Percentiles rank a stretch among this genome's conserved stretches.
These are phyloP conservation scores for Danio choprae DNA, from an alignment of 2,797 vertebrate genomes.

Conservation along the genomic window DNA sequence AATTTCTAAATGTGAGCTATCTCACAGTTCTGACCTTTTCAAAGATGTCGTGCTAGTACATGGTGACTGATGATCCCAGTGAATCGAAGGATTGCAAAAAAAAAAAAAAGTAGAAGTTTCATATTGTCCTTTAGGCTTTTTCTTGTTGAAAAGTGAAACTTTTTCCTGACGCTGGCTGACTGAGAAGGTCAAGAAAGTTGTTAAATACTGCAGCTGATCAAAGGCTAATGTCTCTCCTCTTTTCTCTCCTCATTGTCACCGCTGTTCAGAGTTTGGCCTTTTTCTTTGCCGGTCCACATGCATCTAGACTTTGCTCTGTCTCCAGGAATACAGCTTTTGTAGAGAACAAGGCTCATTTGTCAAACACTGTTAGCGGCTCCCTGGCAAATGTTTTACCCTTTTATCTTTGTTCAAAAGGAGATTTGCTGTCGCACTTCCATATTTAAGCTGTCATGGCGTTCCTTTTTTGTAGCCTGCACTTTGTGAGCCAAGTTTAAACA, in stretches of 20 bases:
- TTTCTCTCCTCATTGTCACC: constrained; percentile 29
- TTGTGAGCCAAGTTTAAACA: constrained; percentile 55
- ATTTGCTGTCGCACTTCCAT: constrained; percentile 52
- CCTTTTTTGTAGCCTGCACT: constrained; percentile 36
- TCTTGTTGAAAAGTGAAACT: constrained; percentile 7
- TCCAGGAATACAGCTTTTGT: constrained; percentile 50
- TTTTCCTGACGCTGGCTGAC: constrained; percentile 19
- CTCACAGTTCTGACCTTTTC: constrained; percentile 25
- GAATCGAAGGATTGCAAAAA: not conserved
- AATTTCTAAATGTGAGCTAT: constrained; percentile 9
- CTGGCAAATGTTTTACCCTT: constrained; percentile 55
- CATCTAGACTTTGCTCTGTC: constrained; percentile 46
- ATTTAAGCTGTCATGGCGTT: constrained; percentile 56
- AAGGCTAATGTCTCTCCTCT: constrained; percentile 43
- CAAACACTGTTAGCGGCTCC: constrained; percentile 56
- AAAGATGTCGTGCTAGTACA: not conserved
- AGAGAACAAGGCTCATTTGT: constrained; percentile 57
- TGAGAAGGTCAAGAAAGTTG: constrained; percentile 40
- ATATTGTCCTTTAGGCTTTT: constrained; percentile 33
- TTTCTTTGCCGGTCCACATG: constrained; percentile 44
- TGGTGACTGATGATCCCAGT: constrained; percentile 3
- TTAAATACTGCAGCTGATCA: constrained; percentile 49
- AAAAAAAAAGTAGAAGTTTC: constrained; percentile 2
- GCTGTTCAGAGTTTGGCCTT: constrained; percentile 41
- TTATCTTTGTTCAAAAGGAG: constrained; percentile 61